These are phyloP conservation scores for Sandelia bainsii DNA, from an alignment of 2,797 vertebrate species.

Conservation along the genomic window DNA sequence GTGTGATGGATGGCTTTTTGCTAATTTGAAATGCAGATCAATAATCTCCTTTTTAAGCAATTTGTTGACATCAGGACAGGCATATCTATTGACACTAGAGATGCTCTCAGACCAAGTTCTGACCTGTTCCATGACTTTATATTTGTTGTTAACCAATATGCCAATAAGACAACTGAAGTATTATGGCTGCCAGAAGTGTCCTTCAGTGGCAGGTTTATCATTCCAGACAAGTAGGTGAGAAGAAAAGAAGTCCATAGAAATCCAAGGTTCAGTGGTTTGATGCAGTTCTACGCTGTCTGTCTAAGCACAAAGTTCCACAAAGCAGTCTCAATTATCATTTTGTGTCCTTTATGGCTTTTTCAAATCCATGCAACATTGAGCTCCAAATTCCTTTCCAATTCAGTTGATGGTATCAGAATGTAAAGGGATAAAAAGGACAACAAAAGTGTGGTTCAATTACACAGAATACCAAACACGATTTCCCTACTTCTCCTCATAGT, in stretches of 20 bases:
- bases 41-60: slow-evolving; percentile 28
- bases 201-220: slow-evolving; percentile 5
- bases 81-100: background rate
- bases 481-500: background rate
- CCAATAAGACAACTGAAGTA: background rate
- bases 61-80: slow-evolving; percentile 9
- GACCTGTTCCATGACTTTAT: background rate
- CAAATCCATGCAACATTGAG: slow-evolving; percentile 1
- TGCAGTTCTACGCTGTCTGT: background rate
- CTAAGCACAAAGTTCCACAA: background rate
- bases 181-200: slow-evolving; percentile 9
- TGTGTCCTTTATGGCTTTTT: background rate
- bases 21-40: slow-evolving; percentile 37
- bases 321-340: slow-evolving; percentile 4
- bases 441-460: background rate
- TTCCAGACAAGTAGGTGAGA: slow-evolving; percentile 21
- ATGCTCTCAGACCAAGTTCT: background rate
- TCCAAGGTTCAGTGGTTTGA: background rate
- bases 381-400: background rate
- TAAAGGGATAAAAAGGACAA: background rate
- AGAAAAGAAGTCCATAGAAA: slow-evolving; percentile 16
- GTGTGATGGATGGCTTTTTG: slow-evolving; percentile 13
- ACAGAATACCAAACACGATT: slow-evolving; percentile 1
- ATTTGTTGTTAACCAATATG: background rate
- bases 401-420: background rate